Base-by-base conservation (phyloP, 1,140 invertebrate species). In the Sinonovacula constricta region DNA sequence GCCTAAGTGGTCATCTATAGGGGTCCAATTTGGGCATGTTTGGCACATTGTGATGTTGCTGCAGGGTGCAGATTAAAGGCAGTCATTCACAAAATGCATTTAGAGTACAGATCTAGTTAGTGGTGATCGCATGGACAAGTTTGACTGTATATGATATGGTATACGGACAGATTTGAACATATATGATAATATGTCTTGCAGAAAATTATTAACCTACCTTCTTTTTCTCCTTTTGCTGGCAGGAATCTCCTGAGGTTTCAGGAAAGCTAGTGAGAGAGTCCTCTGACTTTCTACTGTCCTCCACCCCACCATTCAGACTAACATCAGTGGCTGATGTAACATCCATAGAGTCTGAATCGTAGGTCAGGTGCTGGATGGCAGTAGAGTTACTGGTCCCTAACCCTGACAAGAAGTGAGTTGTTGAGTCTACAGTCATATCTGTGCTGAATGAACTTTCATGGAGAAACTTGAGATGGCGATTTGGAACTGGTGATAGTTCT, bases 341-440 rank as follows among this genome's bases (percentile, higher is more conserved):
- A 69, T 78, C 75, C 75, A 78, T 78, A 14, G 75, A 78, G 26
- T 78, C 75, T 24, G 66, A 78, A 30, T 78, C 75, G 39, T 78
- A 69, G 33, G 45, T 26, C 7, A 69, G 45, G 22, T 53, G 33
- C 3, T 45, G 33, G 3, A 75, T 34, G 30, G 10, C 60, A 0
- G 62, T 30, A 30, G 53, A 22, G 54, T 66, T 66, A 66, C 51
- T 66, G 5, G 54, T 33, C 24, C 26, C 57, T 28, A 69, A 34
- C 14, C 18, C 2, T 62, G 75, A n/a, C 24, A 78, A 15, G 33
- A 60, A 78, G 28, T 22, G 28, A 26, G 75, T 78, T 10, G 75
- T 78, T 10, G 75, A 78, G 63, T 78, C 75, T 2, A 78, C 75
- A 28, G 75, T 78, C 39, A 51, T 70, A 51, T 78, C 75, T 18